phyloP scores from a whole-genome alignment of 2,113 vertebrate genomes.

The Mormyrus iriodes region DNA sequence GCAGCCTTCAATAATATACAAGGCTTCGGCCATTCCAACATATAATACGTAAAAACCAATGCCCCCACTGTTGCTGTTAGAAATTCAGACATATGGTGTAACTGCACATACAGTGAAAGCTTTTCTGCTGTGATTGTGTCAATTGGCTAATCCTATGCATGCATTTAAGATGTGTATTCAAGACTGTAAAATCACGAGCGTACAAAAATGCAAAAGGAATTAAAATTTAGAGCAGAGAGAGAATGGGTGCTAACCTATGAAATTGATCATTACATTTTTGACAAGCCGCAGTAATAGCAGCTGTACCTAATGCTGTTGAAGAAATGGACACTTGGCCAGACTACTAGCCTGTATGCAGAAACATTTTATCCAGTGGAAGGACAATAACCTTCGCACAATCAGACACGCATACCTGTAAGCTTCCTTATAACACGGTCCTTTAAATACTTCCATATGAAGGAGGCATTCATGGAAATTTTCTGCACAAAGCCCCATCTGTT shows the following conservation, averaged over 20 bases:
- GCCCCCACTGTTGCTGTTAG: neutral
- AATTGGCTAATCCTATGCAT: neutral
- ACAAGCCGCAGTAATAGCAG: neutral
- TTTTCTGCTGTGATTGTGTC: neutral
- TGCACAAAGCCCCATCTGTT: conserved; percentile 19
- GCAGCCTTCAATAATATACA: neutral
- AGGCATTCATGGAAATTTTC: conserved; percentile 12
- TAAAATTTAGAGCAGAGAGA: neutral
- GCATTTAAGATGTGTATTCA: neutral
- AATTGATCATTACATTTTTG: neutral
- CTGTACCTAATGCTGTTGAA: neutral
- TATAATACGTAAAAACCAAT: neutral
- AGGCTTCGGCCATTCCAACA: neutral
- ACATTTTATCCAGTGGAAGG: neutral
- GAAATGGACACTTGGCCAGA: neutral
- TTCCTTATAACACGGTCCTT: neutral
- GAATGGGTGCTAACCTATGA: neutral
- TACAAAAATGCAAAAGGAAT: neutral
- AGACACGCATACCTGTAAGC: conserved; percentile 12
- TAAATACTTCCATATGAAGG: conserved; percentile 25
- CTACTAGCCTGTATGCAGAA: neutral
- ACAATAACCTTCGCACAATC: neutral
- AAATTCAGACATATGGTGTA: neutral
- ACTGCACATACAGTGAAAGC: neutral
- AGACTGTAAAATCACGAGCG: neutral